These are phyloP conservation scores for Chroicocephalus ridibundus DNA, from an alignment of 2,113 vertebrate species.

Conservation along the genomic window DNA sequence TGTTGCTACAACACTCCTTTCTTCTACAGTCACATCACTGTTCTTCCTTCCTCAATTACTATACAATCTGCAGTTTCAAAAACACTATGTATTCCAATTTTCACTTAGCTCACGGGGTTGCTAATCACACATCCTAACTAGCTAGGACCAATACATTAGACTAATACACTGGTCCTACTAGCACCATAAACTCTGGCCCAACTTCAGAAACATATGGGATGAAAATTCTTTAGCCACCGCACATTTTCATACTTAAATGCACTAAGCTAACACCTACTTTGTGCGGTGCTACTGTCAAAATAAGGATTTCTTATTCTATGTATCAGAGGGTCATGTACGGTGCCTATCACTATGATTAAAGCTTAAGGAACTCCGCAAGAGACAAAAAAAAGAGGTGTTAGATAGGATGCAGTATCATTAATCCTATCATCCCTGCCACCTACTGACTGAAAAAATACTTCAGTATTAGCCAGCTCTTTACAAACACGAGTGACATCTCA, in stretches of 20 bases:
- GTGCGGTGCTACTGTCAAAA: background rate
- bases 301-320: background rate
- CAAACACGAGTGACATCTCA: background rate
- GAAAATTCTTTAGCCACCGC: background rate
- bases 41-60: background rate
- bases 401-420: background rate
- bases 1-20: background rate
- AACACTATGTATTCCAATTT: background rate
- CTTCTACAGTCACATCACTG: background rate
- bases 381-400: background rate
- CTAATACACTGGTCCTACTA: background rate
- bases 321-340: rapidly evolving
- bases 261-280: background rate
- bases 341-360: background rate
- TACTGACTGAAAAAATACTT: background rate
- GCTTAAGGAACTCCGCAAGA: background rate
- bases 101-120: background rate
- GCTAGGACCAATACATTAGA: background rate
- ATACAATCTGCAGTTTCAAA: background rate
- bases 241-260: background rate
- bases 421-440: constrained; percentile 4
- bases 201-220: background rate
- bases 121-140: background rate
- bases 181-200: background rate
- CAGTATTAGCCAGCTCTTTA: background rate